Evolutionary conservation across 2,888 invertebrate genomes (phyloP).

Genomic region (Cantharis rustica): DNA sequence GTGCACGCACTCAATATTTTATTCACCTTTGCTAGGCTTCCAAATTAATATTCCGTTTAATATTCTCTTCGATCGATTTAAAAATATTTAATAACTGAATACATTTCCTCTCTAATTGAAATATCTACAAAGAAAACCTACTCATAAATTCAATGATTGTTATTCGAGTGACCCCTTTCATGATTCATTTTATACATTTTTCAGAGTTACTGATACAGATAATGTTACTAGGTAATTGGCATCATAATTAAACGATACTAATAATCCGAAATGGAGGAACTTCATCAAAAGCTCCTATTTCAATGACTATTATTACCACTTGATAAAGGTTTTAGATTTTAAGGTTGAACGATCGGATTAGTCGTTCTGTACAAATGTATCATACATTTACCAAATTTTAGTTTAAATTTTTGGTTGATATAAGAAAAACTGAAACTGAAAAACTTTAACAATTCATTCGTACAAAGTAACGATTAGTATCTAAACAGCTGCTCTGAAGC

Average conservation of each 20-base stretch:
- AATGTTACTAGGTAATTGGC: not conserved
- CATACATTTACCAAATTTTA: no score
- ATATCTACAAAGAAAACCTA: not conserved
- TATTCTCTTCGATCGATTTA: not conserved
- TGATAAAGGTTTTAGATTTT: not conserved
- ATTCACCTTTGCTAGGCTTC: not conserved
- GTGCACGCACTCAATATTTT: slow-evolving; percentile 7
- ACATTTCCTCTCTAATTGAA: not conserved
- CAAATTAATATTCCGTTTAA: not conserved
- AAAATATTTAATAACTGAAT: not conserved
- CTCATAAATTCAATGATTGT: not conserved
- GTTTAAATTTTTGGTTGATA: no score
- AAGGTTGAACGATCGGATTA: not conserved
- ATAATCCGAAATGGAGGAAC: not conserved
- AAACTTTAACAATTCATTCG: no score
- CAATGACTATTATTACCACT: not conserved
- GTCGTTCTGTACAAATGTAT: not conserved
- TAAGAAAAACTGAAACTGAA: no score
- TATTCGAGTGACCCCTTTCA: not conserved
- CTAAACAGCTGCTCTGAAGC: no score
- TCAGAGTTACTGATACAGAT: not conserved
- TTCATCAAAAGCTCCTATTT: not conserved
- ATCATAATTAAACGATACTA: not conserved
- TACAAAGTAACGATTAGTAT: no score
- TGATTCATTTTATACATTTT: not conserved